Conservation (phyloP, 2,797 vertebrate genomes). For the Sebastes oblongus region DNA sequence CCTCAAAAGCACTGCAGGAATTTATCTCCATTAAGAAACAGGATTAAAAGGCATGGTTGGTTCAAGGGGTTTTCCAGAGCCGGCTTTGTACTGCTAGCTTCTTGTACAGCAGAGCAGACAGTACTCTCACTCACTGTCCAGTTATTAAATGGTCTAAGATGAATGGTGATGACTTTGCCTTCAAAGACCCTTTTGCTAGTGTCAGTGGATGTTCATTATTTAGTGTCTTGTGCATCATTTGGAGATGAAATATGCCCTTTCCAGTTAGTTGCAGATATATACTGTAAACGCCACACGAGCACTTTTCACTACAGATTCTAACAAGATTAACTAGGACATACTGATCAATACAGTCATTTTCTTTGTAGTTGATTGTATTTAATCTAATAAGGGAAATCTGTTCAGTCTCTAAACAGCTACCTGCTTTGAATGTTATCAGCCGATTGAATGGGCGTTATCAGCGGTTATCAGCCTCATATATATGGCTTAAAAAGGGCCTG, state of each 20-base stretch:
- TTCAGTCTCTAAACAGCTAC: too few species aligned
- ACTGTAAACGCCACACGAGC: background rate
- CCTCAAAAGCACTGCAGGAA: slow-evolving; percentile 68
- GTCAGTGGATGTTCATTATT: slow-evolving; percentile 31
- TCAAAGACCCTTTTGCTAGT: slow-evolving; percentile 35
- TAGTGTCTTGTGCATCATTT: slow-evolving; percentile 19
- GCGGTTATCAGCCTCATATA: too few species aligned
- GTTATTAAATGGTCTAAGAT: slow-evolving; percentile 57
- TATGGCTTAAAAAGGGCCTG: too few species aligned
- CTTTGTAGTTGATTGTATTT: background rate
- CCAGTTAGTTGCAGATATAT: slow-evolving; percentile 1
- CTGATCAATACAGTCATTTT: background rate
- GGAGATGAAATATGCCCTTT: slow-evolving; percentile 14
- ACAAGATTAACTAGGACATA: background rate
- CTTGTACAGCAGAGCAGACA: slow-evolving; percentile 24
- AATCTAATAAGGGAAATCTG: background rate
- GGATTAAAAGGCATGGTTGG: slow-evolving; percentile 71
- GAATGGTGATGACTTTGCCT: slow-evolving; percentile 52
- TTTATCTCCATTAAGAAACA: slow-evolving; percentile 77
- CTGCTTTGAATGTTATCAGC: too few species aligned
- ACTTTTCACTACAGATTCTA: background rate
- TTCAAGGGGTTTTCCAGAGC: slow-evolving; percentile 61
- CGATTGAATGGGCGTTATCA: too few species aligned
- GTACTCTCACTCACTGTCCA: slow-evolving; percentile 51
- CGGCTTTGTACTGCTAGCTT: slow-evolving; percentile 29